These are phyloP conservation scores for Prunella strophiata DNA, from an alignment of 2,797 vertebrate genomes.

Conservation along the genomic window DNA sequence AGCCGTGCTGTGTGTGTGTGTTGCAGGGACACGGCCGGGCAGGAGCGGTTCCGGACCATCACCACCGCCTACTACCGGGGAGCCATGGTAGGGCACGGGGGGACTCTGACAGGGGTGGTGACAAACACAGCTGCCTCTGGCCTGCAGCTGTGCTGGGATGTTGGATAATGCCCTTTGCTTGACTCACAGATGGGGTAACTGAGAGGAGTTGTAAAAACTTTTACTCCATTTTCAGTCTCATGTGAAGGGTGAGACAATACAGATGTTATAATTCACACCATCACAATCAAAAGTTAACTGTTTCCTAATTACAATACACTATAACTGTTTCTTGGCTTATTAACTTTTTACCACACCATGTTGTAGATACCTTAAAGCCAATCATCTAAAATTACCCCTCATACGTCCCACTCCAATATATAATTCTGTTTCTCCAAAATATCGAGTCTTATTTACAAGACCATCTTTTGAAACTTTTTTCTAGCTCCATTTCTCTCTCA, in stretches of 20 bases:
- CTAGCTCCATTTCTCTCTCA: background rate
- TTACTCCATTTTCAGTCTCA: background rate
- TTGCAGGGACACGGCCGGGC: conserved; percentile 95
- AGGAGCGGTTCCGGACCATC: conserved; percentile 97
- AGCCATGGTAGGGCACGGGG: conserved; percentile 85
- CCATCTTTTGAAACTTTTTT: background rate
- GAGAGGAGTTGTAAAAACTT: background rate
- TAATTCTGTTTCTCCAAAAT: background rate
- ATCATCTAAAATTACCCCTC: background rate
- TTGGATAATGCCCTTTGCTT: background rate
- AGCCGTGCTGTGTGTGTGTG: background rate
- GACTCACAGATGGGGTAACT: background rate
- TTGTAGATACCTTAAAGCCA: background rate
- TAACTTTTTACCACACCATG: background rate
- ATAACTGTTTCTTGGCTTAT: background rate
- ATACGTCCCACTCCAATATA: background rate
- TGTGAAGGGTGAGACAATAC: background rate
- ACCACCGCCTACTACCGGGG: conserved; percentile 98
- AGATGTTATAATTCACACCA: background rate
- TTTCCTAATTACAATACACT: background rate
- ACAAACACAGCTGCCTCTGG: background rate
- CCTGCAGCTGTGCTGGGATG: background rate
- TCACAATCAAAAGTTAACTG: background rate
- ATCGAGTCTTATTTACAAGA: background rate
- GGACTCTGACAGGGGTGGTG: no score